Conservation (phyloP, 2,113 vertebrate species). For the Calidris pugnax region DNA sequence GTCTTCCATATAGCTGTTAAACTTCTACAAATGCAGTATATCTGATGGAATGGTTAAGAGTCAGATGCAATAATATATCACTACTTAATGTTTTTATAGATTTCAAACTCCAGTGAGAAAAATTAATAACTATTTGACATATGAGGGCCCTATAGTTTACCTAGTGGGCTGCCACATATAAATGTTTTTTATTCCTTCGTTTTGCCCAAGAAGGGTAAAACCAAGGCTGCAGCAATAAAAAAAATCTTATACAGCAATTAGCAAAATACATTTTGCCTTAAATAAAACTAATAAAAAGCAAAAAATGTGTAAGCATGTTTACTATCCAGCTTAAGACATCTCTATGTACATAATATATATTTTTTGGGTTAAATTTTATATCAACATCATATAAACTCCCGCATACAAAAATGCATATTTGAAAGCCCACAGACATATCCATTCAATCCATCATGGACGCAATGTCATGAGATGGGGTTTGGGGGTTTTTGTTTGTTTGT, state of each 20-base stretch:
- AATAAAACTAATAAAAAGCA: neutral
- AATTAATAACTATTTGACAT: neutral
- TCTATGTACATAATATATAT: neutral
- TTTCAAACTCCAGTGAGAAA: conserved; percentile 4
- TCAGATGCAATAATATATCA: neutral
- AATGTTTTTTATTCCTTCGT: neutral
- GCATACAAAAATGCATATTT: neutral
- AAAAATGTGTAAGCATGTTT: neutral
- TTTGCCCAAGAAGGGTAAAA: neutral
- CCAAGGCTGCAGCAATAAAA: neutral
- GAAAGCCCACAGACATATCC: neutral
- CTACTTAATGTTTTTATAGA: neutral
- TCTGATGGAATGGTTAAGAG: neutral
- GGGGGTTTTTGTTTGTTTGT: neutral
- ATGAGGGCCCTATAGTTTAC: neutral
- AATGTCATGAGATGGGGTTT: neutral
- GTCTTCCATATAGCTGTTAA: neutral
- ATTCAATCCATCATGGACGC: neutral
- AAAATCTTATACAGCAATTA: neutral
- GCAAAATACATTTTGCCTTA: neutral
- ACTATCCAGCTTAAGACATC: neutral
- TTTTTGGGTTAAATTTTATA: neutral
- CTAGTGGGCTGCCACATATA: neutral
- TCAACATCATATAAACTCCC: neutral
- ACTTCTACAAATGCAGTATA: neutral